Base-by-base conservation (phyloP, 2,888 invertebrate species). In the Mantis religiosa region DNA sequence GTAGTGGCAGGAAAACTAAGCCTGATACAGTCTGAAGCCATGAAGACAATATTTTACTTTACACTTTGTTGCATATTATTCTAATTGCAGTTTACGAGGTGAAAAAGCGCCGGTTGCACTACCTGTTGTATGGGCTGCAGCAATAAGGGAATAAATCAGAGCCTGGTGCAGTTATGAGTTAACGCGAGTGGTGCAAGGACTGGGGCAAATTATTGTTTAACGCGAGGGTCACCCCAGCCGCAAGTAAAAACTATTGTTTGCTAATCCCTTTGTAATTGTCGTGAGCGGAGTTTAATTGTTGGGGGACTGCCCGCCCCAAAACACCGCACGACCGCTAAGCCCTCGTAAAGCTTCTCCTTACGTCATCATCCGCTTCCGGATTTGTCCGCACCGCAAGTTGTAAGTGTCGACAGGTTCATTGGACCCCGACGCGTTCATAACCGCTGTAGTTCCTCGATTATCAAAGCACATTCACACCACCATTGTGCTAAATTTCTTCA, bases 201-300 rank as follows among this genome's bases (percentile, higher is more conserved):
- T 71, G 54, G 20, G 25, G 20, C 54, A 71, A 71, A 71, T 71
- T 71, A 71, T 71, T 71, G 54, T 71, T 71, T 71, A 71, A 71
- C 15, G 54, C 25, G 54, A 71, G 54, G 54, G 54, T 25, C 54
- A 15, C 20, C 54, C 54, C 14, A 4, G 54, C 54, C 54, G 54
- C 81, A 83, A 89, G 89, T 88, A 90, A 88, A 90, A 90, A 90
- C 90, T 89, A 89, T 89, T 90, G 89, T 89, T 87, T 90, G 54
- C 89, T 90, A 89, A 90, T 90, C 89, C 89, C 89, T 89, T 90
- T 89, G 89, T 90, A 89, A 90, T 89, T 89, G 89, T 89, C 47
- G 85, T 89, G 89, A 89, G 89, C 88, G 88, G 88, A 89, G 88
- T 89, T 89, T 89, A 89, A 89, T 89, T 88, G 89, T 89, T 88